Evolutionary conservation across 1,140 invertebrate species (phyloP).

Genomic region (Harlomillsia oculata): DNA sequence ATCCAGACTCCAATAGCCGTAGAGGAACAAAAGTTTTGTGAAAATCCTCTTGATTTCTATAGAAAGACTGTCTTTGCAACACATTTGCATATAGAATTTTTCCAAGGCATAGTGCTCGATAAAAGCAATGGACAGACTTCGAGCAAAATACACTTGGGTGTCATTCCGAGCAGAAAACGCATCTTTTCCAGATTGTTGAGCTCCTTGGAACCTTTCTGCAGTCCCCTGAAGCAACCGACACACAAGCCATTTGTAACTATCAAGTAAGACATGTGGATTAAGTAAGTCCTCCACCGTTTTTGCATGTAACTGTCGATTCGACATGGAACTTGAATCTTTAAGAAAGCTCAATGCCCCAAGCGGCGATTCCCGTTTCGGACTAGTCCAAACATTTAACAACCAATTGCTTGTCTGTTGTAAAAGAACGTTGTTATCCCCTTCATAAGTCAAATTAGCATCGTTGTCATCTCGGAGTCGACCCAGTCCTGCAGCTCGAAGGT

Average conservation of each 20-base stretch:
- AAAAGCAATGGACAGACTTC: constrained; percentile 63
- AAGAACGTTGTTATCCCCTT: constrained; percentile 80
- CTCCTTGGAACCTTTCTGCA: constrained; percentile 48
- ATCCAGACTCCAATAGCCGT: constrained; percentile 51
- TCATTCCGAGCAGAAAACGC: constrained; percentile 66
- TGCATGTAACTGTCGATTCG: constrained; percentile 34
- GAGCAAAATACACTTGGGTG: constrained; percentile 71
- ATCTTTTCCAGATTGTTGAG: constrained; percentile 47
- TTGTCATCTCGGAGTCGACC: constrained; percentile 67
- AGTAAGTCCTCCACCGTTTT: constrained; percentile 45
- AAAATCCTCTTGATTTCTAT: constrained; percentile 41
- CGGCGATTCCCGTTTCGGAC: constrained; percentile 44
- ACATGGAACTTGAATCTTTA: constrained; percentile 39
- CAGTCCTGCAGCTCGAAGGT: constrained; percentile 60
- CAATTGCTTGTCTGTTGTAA: constrained; percentile 76
- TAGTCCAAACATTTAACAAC: constrained; percentile 47
- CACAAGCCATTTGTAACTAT: constrained; percentile 70
- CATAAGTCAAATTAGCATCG: constrained; percentile 78
- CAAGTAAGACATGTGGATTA: constrained; percentile 54
- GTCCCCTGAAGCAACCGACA: constrained; percentile 59
- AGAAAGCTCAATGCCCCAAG: constrained; percentile 55
- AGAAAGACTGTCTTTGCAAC: constrained; percentile 36
- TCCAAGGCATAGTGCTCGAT: constrained; percentile 53
- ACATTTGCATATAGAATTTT: constrained; percentile 45
- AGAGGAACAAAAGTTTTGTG: constrained; percentile 37